Evolutionary conservation across 2,113 vertebrate species (phyloP).

Genomic region (Dendropsophus ebraccatus): DNA sequence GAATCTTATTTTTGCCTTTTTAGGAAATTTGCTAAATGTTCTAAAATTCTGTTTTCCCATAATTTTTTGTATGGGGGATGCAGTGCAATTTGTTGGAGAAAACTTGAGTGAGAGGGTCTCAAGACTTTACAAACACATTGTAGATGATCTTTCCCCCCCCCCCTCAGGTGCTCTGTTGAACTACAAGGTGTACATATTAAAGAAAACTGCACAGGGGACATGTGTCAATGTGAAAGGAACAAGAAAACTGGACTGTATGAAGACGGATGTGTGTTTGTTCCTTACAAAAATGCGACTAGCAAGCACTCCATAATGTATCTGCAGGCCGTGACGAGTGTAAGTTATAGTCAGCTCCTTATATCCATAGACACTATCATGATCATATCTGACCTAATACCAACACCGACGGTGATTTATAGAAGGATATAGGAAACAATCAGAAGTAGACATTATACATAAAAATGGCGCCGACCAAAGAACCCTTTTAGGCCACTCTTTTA

Average conservation of each 20-base stretch:
- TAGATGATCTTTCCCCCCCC: slow-evolving; percentile 1
- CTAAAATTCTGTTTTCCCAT: no score
- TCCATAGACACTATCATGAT: background rate
- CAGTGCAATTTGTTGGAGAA: no score
- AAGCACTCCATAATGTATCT: slow-evolving; percentile 70
- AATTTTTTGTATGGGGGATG: background rate
- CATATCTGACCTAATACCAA: background rate
- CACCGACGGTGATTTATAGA: background rate
- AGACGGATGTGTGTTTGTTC: slow-evolving; percentile 68
- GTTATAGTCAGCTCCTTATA: slow-evolving; percentile 42
- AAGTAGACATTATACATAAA: no score
- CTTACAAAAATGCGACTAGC: slow-evolving; percentile 61
- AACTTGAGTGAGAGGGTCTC: no score
- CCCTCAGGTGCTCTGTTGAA: slow-evolving; percentile 65
- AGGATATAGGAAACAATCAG: no score
- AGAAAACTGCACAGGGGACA: slow-evolving; percentile 31
- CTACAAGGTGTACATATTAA: slow-evolving; percentile 60
- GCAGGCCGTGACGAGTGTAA: slow-evolving; percentile 67
- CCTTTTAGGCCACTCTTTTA: no score
- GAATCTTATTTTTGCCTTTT: no score
- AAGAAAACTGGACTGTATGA: slow-evolving; percentile 61
- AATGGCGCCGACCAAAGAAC: no score
- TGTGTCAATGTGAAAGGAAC: slow-evolving; percentile 59
- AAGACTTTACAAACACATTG: background rate
- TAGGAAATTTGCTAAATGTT: no score